Conservation (phyloP, 2,888 invertebrate genomes). For the Drosophila gaucha region DNA sequence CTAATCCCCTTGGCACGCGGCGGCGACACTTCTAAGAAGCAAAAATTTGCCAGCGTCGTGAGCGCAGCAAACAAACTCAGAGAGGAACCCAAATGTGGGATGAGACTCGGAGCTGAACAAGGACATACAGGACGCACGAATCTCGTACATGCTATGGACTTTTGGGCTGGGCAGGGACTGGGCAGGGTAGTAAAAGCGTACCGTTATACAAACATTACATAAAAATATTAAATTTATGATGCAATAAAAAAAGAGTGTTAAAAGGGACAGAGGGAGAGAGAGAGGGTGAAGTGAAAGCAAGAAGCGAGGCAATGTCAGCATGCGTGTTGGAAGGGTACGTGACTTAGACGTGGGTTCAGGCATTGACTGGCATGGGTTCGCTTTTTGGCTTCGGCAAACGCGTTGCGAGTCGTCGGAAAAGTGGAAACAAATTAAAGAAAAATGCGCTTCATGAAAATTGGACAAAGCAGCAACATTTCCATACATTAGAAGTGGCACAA, state of each 20-base stretch:
- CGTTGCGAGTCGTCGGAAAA: conserved; percentile 31
- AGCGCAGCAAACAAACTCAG: conserved; percentile 11
- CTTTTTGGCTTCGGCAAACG: too few species aligned
- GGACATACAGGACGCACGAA: conserved; percentile 45
- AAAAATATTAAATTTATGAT: conserved; percentile 81
- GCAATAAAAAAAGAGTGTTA: conserved; percentile 78
- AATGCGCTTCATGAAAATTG: conserved; percentile 58
- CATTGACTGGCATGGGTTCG: conserved; percentile 6
- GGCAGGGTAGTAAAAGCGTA: conserved; percentile 73
- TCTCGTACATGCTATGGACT: conserved; percentile 65
- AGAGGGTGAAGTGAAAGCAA: not conserved
- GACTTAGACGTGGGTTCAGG: conserved; percentile 48
- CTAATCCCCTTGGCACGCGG: conserved; percentile 72
- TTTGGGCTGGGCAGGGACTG: conserved; percentile 22
- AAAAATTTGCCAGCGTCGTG: conserved; percentile 54
- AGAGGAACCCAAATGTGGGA: not conserved
- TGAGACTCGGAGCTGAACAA: conserved; percentile 18
- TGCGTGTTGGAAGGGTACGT: conserved; percentile 61
- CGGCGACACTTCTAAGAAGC: conserved; percentile 73
- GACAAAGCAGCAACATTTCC: conserved; percentile 37
- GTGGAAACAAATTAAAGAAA: conserved; percentile 65
- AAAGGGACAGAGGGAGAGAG: conserved; percentile 33
- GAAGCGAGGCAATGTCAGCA: conserved; percentile 41
- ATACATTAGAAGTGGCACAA: conserved; percentile 40
- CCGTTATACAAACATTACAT: conserved; percentile 80